A percentile compares a stretch with the other conserved stretches of the same genome.
Evolutionary conservation across 2,797 vertebrate genomes (phyloP).

Genomic region (Chloroceryle inda): DNA sequence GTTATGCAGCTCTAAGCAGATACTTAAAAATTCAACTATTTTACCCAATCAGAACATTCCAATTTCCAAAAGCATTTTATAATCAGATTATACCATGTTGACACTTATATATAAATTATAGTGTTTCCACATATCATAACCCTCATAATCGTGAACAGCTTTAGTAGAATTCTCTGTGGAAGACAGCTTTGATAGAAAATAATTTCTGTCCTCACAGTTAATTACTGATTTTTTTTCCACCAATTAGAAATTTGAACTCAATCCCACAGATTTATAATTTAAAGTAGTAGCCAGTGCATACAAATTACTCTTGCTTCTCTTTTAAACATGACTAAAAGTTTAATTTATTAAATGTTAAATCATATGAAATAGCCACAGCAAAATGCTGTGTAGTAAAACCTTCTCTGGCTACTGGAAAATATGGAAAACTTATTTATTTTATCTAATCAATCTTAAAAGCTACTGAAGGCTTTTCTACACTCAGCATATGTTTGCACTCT

Average conservation of each 20-base stretch:
- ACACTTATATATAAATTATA: slow-evolving; percentile 74
- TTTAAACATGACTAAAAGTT: slow-evolving; percentile 68
- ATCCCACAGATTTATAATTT: slow-evolving; percentile 78
- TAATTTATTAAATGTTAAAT: slow-evolving; percentile 71
- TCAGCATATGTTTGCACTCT: slow-evolving; percentile 60
- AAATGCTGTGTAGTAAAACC: slow-evolving; percentile 61
- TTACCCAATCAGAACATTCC: background rate
- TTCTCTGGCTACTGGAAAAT: slow-evolving; percentile 14
- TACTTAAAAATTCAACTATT: background rate
- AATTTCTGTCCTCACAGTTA: slow-evolving; percentile 70
- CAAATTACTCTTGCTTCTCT: slow-evolving; percentile 67
- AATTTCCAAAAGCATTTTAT: slow-evolving; percentile 59
- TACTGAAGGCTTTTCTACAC: slow-evolving; percentile 39
- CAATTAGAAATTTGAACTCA: slow-evolving; percentile 78
- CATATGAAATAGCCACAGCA: slow-evolving; percentile 54
- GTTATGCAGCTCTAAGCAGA: background rate
- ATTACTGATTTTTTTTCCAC: slow-evolving; percentile 71
- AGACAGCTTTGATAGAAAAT: slow-evolving; percentile 75
- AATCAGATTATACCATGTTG: slow-evolving; percentile 65
- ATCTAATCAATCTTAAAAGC: slow-evolving; percentile 64
- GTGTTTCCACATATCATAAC: slow-evolving; percentile 64
- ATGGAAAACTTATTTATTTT: slow-evolving; percentile 66
- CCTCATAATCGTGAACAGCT: slow-evolving; percentile 67
- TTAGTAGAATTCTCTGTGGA: slow-evolving; percentile 71
- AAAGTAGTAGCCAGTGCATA: slow-evolving; percentile 71